Base-by-base conservation (phyloP, 2,797 vertebrate genomes). In the Neosalanx taihuensis region DNA sequence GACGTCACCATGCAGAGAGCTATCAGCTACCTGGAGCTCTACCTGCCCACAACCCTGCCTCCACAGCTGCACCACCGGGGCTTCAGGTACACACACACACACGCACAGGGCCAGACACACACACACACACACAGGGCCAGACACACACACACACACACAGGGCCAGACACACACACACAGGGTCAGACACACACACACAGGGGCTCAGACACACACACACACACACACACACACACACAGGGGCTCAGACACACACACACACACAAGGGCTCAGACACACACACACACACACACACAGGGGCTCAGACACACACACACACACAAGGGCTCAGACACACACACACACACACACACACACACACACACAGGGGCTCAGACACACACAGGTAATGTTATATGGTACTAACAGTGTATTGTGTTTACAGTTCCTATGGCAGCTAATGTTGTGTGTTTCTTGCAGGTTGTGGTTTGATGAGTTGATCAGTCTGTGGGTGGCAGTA, bases 1-100 rank as follows among this genome's bases (percentile, higher is more conserved):
- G 97, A 99, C 79, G 95, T 96, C 85, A 98, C 96, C 79, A 99
- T 99, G 97, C 97, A 98, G 83, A 96, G 95, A 90, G 97, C 96
- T 64, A 95, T 99, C 73, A 94, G 95, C 86, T 97, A 97, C 84
- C 96, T 98, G 65, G 97, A 99, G 86, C 92, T 98, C 37, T 99
- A 98, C 87, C 93, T 99, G 67, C 96, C 97, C 80, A 98, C 97
- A 70, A 96, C 95, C 72, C 92, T 99, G 81, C 95, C 96, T 79
- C 97, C 97, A 58, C 92, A 95, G 72, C 94, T 97, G 80, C 97
- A 99, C 84, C 90, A 95, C 82, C 97, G 94, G 79, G 97, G 97
- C 67, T 99, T 97, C 89, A 96, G 90, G 97, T 99, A 90, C 93
- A 95, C 70, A 46, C 61, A 6, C 49, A 31, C 35, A 20, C 20